Percentiles rank a stretch among this genome's conserved stretches.
Evolutionary conservation across 2,888 invertebrate species (phyloP).

Genomic region (Thera obeliscata): DNA sequence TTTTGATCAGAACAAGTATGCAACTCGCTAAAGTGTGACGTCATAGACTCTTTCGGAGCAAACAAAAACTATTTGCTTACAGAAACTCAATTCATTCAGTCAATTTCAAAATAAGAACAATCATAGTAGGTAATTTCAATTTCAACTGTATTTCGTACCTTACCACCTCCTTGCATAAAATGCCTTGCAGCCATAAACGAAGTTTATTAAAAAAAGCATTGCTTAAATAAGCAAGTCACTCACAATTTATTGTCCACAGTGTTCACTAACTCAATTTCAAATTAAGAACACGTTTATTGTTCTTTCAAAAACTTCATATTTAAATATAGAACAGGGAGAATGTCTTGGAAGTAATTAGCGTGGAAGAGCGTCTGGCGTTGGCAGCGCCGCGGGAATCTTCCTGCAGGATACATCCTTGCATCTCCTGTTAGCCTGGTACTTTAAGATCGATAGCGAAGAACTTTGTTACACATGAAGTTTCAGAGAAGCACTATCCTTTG

Average conservation of each 20-base stretch:
- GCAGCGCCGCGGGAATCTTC: conserved; percentile 37
- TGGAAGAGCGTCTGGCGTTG: conserved; percentile 30
- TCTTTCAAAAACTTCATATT: background rate
- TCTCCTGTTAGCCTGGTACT: conserved; percentile 57
- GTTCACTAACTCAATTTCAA: conserved; percentile 1
- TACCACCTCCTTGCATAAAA: too few relatives aligned
- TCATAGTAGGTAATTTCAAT: too few relatives aligned
- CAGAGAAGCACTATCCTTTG: background rate
- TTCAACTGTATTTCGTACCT: too few relatives aligned
- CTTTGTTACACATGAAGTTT: conserved; percentile 7
- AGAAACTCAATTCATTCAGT: too few relatives aligned
- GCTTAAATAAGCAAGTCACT: too few relatives aligned
- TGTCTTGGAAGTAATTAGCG: conserved; percentile 39
- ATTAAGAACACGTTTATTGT: conserved; percentile 4
- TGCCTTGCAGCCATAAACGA: too few relatives aligned
- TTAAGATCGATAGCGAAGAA: conserved; percentile 46
- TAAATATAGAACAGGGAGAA: conserved; percentile 7
- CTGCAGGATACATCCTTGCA: conserved; percentile 32
- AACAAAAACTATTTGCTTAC: too few relatives aligned
- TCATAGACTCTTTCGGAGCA: too few relatives aligned
- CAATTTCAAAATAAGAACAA: too few relatives aligned
- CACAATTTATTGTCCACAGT: background rate
- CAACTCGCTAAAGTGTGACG: too few relatives aligned
- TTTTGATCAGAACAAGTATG: too few relatives aligned
- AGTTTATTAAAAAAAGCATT: too few relatives aligned